Conservation (phyloP, 1,140 invertebrate species). For the Grapholita molesta region DNA sequence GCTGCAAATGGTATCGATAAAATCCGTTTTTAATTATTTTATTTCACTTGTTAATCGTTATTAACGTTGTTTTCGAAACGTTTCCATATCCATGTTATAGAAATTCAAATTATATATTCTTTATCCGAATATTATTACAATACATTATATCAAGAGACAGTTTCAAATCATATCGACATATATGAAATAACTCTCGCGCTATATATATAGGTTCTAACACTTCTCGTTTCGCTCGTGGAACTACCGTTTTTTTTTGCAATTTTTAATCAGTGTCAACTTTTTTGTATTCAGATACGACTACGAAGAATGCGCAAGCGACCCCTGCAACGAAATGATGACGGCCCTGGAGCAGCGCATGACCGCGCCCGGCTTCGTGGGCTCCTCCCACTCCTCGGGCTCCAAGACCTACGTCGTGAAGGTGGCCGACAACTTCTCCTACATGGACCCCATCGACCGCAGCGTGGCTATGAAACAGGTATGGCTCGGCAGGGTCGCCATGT, state of each 20-base stretch:
- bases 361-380: conserved; percentile 83
- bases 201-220: not conserved
- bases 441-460: conserved; percentile 95
- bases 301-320: conserved; percentile 94
- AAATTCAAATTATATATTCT: too few species aligned
- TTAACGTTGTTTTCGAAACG: too few species aligned
- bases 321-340: conserved; percentile 92
- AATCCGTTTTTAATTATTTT: too few species aligned
- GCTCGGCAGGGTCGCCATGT: not conserved
- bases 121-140: too few species aligned
- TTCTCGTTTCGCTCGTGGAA: not conserved
- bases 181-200: too few species aligned
- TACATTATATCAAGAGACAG: too few species aligned
- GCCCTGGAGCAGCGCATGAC: conserved; percentile 85
- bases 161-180: too few species aligned
- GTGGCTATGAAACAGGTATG: conserved; percentile 92
- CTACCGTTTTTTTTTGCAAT: not conserved
- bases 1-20: too few species aligned
- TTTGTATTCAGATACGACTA: conserved; percentile 97
- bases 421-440: conserved; percentile 96
- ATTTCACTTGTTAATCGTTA: too few species aligned
- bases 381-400: conserved; percentile 78
- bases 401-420: conserved; percentile 87
- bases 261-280: too few species aligned
- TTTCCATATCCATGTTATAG: too few species aligned